Conservation (phyloP, 2,113 vertebrate species). For the Saguinus midas region DNA sequence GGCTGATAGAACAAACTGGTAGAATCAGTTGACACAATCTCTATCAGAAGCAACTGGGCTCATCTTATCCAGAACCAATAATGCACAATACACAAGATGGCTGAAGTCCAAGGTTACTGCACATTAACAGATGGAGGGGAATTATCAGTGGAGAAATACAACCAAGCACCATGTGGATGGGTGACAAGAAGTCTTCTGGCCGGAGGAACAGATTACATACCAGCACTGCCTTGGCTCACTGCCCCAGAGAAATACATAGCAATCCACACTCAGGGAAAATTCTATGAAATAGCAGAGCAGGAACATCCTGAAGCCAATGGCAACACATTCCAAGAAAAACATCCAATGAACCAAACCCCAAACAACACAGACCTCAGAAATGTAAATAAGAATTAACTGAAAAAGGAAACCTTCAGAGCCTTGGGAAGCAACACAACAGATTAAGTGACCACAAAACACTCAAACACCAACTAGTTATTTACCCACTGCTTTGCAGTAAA, state of each 20-base stretch:
- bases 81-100: slow-evolving; percentile 7
- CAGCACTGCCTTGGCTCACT: slow-evolving; percentile 60
- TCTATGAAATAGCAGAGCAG: slow-evolving; percentile 74
- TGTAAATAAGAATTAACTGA: slow-evolving; percentile 81
- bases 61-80: slow-evolving; percentile 50
- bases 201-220: slow-evolving; percentile 71
- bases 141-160: slow-evolving; percentile 59
- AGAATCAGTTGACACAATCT: slow-evolving; percentile 73
- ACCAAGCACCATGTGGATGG: slow-evolving; percentile 58
- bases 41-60: slow-evolving; percentile 67
- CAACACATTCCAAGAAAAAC: slow-evolving; percentile 81
- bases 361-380: slow-evolving; percentile 82
- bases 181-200: slow-evolving; percentile 66
- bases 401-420: slow-evolving; percentile 77
- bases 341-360: slow-evolving; percentile 79
- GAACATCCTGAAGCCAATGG: slow-evolving; percentile 73
- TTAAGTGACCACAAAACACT: slow-evolving; percentile 74
- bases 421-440: slow-evolving; percentile 74
- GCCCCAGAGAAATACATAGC: slow-evolving; percentile 71
- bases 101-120: not conserved
- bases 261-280: slow-evolving; percentile 79
- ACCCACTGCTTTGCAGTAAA: slow-evolving; percentile 64
- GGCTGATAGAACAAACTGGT: slow-evolving; percentile 69
- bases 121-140: slow-evolving; percentile 56
- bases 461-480: slow-evolving; percentile 75